phyloP scores from a whole-genome alignment of 1,140 invertebrate species.

The Mizuhopecten yessoensis region DNA sequence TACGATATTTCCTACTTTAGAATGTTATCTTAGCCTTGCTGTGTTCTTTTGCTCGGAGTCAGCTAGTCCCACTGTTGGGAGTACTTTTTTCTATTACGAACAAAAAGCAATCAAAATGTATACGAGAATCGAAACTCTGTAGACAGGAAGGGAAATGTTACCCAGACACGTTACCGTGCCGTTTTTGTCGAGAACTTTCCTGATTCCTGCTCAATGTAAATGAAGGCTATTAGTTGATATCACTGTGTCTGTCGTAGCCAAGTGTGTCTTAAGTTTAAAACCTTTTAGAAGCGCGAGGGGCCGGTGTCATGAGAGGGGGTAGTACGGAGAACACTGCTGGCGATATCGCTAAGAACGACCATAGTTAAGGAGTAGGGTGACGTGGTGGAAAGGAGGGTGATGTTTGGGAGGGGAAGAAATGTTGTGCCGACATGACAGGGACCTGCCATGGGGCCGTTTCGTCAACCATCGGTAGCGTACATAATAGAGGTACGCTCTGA shows the following conservation, averaged over 20 bases:
- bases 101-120: slow-evolving; percentile 27
- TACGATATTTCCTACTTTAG: too few relatives aligned
- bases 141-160: background rate
- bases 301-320: background rate
- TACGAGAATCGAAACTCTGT: background rate
- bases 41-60: background rate
- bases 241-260: background rate
- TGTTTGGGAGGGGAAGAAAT: background rate
- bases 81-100: background rate
- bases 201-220: background rate
- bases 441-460: background rate
- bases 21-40: too few relatives aligned
- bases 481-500: background rate
- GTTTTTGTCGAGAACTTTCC: background rate
- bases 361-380: too few relatives aligned
- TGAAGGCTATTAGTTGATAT: background rate
- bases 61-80: background rate
- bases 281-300: background rate
- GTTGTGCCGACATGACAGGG: background rate
- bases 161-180: background rate
- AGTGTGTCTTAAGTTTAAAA: background rate
- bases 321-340: background rate
- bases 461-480: background rate
- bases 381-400: background rate
- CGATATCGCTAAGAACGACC: background rate